Evolutionary conservation across 2,888 invertebrate genomes (phyloP).

Genomic region (Crocallis elinguaria): DNA sequence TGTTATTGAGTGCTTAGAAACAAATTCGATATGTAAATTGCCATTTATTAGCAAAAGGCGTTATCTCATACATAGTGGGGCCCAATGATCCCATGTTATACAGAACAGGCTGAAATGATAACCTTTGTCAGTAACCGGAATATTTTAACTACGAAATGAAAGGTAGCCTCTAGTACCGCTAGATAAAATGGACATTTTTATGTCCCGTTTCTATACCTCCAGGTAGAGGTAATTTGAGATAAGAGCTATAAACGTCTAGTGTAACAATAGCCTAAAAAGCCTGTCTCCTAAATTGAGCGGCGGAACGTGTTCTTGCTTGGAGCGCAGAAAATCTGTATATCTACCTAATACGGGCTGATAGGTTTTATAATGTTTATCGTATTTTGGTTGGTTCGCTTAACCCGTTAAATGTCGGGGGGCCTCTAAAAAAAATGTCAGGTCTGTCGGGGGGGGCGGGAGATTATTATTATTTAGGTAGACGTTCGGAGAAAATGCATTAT

Average conservation of each 20-base stretch:
- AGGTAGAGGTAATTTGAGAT: slow-evolving; percentile 33
- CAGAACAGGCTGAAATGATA: slow-evolving; percentile 22
- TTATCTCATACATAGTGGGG: slow-evolving; percentile 9
- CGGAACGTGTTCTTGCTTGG: slow-evolving; percentile 21
- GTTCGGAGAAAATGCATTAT: too few species aligned
- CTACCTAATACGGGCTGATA: slow-evolving; percentile 25
- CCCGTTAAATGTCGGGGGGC: too few species aligned
- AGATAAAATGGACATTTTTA: slow-evolving; percentile 34
- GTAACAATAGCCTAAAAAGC: slow-evolving; percentile 31
- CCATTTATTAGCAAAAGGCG: slow-evolving; percentile 15
- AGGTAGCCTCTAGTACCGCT: slow-evolving; percentile 21
- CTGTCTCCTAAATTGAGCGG: slow-evolving; percentile 32
- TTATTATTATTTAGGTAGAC: too few species aligned
- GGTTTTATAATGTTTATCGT: slow-evolving; percentile 13
- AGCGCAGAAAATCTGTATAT: slow-evolving; percentile 25
- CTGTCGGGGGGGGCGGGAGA: too few species aligned
- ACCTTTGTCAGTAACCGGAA: slow-evolving; percentile 28
- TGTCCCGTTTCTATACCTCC: slow-evolving; percentile 28
- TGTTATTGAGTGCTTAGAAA: too few species aligned
- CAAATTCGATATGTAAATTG: slow-evolving; percentile 1
- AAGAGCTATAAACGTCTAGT: slow-evolving; percentile 29
- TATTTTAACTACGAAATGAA: slow-evolving; percentile 27
- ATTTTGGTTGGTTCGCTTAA: slow-evolving; percentile 4
- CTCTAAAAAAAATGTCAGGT: too few species aligned
- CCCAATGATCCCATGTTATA: slow-evolving; percentile 16